Base-by-base conservation (phyloP, 2,888 invertebrate genomes). In the Halictus quadricinctus region DNA sequence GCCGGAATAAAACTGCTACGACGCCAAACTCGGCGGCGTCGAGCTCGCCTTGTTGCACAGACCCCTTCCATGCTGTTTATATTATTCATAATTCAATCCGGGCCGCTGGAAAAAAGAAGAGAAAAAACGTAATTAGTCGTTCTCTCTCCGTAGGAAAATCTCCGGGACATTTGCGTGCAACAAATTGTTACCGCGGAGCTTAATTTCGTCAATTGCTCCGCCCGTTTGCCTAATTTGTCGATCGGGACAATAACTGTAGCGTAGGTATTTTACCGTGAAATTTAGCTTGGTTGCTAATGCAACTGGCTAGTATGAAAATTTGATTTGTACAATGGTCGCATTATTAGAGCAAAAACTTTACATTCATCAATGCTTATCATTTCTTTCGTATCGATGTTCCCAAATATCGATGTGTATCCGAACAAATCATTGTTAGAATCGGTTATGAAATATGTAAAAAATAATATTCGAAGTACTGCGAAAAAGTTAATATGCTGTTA, bases 61-160 rank as follows among this genome's bases (percentile, higher is more conserved):
- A 46, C 70, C 29, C n/a, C 43, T 73, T 74, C 50, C 60, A n/a
- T 15, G 46, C 60, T 12, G 46, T n/a, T 15, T 46, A 41, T 46
- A 36, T 77, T 72, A 80, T 85, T 81, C 79, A 86, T 81, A 79
- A 77, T 85, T 79, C 74, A 79, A 81, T 60, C 76, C 74, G 29
- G 73, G 60, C 29, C 76, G 64, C 72, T 43, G 69, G 3, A 29
- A 58, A 36, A 36, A 41, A 72, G 43, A 46, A 13, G 36, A 36
- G 54, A 41, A 75, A 58, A 72, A 80, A 86, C 80, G 25, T 29
- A 48, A 66, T 75, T 43, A 41, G 21, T 50, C 66, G 43, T 60
- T 78, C 58, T 21, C 36, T 13, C 25, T 13, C 36, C 13, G 72
- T 43, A 72, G 78, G 72, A 80, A 79, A 79, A 13, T 54, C 60